Conservation (phyloP, 2,113 vertebrate genomes). For the Nesogale talazaci region DNA sequence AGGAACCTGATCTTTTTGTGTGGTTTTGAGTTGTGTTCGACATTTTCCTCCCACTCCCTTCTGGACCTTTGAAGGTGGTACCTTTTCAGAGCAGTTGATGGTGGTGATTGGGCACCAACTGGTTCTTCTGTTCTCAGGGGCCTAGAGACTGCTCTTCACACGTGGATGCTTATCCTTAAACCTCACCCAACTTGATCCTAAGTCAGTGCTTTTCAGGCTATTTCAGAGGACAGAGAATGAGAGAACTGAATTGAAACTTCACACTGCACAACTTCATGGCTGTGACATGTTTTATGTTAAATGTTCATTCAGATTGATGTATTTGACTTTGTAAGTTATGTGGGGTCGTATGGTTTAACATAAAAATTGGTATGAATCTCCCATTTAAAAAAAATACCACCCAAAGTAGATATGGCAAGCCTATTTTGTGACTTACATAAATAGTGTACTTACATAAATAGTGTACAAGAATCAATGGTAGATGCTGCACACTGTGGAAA, state of each 20-base stretch:
- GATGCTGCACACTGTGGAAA: background rate
- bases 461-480: background rate
- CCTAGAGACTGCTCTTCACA: too few relatives aligned
- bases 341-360: background rate
- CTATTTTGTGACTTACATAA: background rate
- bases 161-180: background rate
- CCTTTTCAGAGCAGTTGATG: too few relatives aligned
- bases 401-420: background rate
- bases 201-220: background rate
- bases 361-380: conserved; percentile 8
- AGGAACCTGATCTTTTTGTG: too few relatives aligned
- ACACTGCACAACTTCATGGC: background rate
- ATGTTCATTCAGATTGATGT: background rate
- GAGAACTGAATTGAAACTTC: background rate
- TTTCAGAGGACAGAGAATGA: background rate
- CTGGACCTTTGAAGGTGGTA: too few relatives aligned
- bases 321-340: background rate
- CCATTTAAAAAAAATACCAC: background rate
- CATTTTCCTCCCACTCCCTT: too few relatives aligned
- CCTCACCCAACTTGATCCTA: accelerated
- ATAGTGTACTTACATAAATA: background rate
- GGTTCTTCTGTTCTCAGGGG: too few relatives aligned
- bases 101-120: too few relatives aligned
- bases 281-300: background rate
- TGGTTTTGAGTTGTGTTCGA: too few relatives aligned